Base-by-base conservation (phyloP, 2,113 vertebrate genomes). In the Pomatorhinus ruficollis region DNA sequence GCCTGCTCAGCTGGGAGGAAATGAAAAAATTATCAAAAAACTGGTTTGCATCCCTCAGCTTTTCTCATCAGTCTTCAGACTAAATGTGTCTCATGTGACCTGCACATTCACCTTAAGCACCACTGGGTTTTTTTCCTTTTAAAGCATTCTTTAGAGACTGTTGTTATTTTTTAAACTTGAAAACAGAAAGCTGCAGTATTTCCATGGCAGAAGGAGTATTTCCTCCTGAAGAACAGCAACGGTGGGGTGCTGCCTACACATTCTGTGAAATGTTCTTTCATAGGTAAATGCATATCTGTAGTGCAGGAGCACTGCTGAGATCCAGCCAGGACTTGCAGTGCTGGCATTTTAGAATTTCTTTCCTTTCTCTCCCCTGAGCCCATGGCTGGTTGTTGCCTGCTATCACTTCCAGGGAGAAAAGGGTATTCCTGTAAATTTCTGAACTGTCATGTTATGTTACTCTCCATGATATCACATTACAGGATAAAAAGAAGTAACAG, bases 361-460 rank as follows among this genome's bases (percentile, higher is more conserved):
- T 74, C 15, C 6, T 77, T 87, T 37, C 44, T 33, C 21, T 86
- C 63, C 42, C 75, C 30, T 27, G 59, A 47, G 87, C 53, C 70
- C 16, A 0, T 23, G 78, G 44, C 75, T 85, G 75, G 25, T 80
- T 60, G 80, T 57, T 91, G 71, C 64, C 89, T 8, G 8, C 90
- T 94, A n/a, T 96, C 81, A 50, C 37, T 89, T 92, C 83, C 63
- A 89, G 74, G 50, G 63, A 84, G 47, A 74, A 92, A 87, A 87
- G 85, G 59, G 9, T 90, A 92, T 90, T 90, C 86, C 92, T 94
- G 45, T 95, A 84, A 15, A 66, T 91, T 92, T 91, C 77, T 76
- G 37, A 93, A 33, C 86, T 93, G 92, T 93, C 90, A 83, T 86
- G 87, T 94, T 91, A 17, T 39, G 83, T 96, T 96, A 83, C 74